A percentile compares a stretch with the other conserved stretches of the same genome.
These are phyloP conservation scores for Conus canariensis DNA, from an alignment of 2,888 invertebrate genomes.

Conservation along the genomic window DNA sequence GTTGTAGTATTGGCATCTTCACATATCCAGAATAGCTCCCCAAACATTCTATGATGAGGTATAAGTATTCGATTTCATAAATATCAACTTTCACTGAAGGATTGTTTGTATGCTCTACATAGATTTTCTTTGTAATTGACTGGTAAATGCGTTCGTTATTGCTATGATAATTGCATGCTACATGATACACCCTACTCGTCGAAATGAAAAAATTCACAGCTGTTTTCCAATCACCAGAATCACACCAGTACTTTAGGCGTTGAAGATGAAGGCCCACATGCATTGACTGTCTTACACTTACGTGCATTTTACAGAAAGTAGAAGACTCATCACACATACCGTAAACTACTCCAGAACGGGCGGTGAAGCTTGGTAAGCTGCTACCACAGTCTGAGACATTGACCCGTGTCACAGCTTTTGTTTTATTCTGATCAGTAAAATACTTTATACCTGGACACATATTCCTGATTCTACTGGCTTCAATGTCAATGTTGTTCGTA, in stretches of 20 bases:
- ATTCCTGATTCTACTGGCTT: not conserved
- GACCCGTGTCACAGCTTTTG: not conserved
- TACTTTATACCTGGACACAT: not conserved
- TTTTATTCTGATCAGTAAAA: not conserved
- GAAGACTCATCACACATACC: not conserved
- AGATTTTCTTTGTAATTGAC: not conserved
- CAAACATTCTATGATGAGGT: not conserved
- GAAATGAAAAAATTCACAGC: not conserved
- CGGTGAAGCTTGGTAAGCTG: not conserved
- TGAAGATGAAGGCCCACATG: not conserved
- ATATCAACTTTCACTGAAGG: not conserved
- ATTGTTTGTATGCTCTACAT: not conserved
- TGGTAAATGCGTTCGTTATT: not conserved
- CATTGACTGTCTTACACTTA: not conserved
- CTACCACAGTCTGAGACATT: not conserved
- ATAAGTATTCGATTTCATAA: not conserved
- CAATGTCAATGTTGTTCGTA: too few species aligned
- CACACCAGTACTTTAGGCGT: not conserved
- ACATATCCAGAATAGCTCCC: not conserved
- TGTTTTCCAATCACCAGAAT: not conserved
- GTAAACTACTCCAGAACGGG: not conserved
- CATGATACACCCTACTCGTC: not conserved
- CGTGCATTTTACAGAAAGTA: not conserved
- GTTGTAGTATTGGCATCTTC: too few species aligned
- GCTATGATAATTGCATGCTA: not conserved